Evolutionary conservation across 2,113 vertebrate genomes (phyloP).

Genomic region (Pyrgilauda ruficollis): DNA sequence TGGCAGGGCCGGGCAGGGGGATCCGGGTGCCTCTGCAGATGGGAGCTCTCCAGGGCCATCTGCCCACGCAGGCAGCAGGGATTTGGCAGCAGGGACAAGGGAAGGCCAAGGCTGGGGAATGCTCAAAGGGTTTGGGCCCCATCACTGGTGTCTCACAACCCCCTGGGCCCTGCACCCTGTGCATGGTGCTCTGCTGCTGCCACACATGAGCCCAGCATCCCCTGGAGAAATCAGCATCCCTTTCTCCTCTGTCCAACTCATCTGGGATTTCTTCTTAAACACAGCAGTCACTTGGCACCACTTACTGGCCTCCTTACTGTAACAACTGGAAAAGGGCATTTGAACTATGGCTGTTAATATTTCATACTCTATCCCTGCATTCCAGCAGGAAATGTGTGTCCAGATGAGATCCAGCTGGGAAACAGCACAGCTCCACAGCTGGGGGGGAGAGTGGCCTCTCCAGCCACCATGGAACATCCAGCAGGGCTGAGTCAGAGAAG

Average conservation of each 20-base stretch:
- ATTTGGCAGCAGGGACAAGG: neutral
- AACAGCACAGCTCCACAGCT: neutral
- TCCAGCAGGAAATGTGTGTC: neutral
- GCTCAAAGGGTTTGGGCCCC: neutral
- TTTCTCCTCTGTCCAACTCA: neutral
- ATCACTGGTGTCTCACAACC: no score
- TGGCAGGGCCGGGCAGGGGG: neutral
- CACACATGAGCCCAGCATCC: neutral
- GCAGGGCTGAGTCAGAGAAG: neutral
- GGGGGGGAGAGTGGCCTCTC: neutral
- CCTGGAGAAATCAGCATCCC: neutral
- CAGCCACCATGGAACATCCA: neutral
- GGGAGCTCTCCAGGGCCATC: neutral
- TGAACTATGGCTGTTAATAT: neutral
- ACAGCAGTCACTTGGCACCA: neutral
- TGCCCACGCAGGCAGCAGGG: neutral
- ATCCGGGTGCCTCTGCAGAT: accelerated
- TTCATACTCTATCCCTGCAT: neutral
- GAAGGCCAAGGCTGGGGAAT: neutral
- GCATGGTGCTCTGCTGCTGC: neutral
- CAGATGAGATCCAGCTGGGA: neutral
- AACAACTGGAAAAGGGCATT: neutral
- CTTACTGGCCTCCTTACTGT: neutral
- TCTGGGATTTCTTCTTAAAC: neutral
- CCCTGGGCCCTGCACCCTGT: neutral